phyloP scores from a whole-genome alignment of 2,113 vertebrate genomes.

The Ranitomeya imitator region DNA sequence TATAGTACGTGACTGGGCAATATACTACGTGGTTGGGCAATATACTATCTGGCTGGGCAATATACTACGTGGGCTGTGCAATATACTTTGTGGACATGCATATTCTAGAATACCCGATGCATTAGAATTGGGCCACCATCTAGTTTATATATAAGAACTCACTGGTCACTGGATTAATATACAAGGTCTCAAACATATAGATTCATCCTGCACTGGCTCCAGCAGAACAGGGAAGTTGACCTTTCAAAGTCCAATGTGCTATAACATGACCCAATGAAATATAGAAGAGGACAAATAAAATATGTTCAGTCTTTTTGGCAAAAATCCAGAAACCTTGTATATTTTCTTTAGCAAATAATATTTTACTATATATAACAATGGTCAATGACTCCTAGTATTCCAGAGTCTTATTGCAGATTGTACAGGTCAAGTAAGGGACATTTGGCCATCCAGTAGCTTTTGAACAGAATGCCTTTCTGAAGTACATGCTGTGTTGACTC shows the following conservation, averaged over 20 bases:
- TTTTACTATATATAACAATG: not conserved
- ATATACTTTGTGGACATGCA: too few relatives aligned
- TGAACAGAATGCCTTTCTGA: slow-evolving; percentile 41
- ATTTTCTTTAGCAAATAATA: not conserved
- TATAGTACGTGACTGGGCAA: too few relatives aligned
- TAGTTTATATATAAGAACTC: too few relatives aligned
- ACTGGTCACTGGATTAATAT: too few relatives aligned
- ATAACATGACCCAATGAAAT: not conserved
- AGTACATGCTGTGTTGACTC: slow-evolving; percentile 68
- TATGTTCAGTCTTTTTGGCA: not conserved
- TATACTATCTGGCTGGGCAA: too few relatives aligned
- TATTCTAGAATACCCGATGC: too few relatives aligned
- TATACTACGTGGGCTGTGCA: too few relatives aligned
- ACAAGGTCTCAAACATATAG: too few relatives aligned
- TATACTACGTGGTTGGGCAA: too few relatives aligned
- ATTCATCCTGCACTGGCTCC: not conserved
- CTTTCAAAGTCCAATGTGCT: not conserved
- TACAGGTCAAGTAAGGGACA: not conserved
- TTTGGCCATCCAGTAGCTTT: slow-evolving; percentile 27
- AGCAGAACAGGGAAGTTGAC: not conserved
- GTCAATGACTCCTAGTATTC: not conserved
- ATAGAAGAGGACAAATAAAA: not conserved
- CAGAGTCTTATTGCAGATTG: not conserved
- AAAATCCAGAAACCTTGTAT: not conserved
- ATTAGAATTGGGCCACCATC: too few relatives aligned